Conservation (phyloP, 2,888 invertebrate genomes). For the Habroteleia sp. region DNA sequence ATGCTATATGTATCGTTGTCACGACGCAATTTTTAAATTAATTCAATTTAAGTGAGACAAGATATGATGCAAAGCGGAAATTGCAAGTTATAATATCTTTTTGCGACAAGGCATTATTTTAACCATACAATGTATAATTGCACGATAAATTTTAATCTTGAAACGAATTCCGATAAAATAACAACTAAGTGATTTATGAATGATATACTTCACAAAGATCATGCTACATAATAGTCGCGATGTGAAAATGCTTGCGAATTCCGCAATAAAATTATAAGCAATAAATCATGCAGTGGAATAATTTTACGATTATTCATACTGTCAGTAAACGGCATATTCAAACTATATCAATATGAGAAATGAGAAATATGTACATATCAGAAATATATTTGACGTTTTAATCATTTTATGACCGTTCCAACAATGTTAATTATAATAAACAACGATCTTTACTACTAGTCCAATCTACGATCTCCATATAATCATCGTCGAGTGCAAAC, state of each 20-base stretch:
- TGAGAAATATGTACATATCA: conserved; percentile 4
- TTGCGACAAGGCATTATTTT: conserved; percentile 20
- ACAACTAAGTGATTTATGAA: conserved; percentile 28
- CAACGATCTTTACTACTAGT: conserved; percentile 27
- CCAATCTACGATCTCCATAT: conserved; percentile 45
- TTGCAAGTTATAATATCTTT: neutral
- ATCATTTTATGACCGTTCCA: conserved; percentile 29
- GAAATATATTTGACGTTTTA: conserved; percentile 36
- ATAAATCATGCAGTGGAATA: conserved; percentile 5
- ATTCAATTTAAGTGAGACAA: conserved; percentile 23
- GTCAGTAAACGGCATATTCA: conserved; percentile 13
- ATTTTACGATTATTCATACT: conserved; percentile 18
- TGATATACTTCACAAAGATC: conserved; percentile 21
- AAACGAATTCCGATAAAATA: conserved; percentile 22
- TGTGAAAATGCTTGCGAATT: conserved; percentile 10
- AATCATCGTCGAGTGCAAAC: conserved; percentile 45
- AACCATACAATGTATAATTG: conserved; percentile 18
- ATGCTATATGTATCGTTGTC: too few relatives aligned
- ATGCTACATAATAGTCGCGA: conserved; percentile 10
- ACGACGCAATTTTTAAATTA: too few relatives aligned
- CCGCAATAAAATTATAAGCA: conserved; percentile 19
- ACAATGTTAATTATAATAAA: conserved; percentile 26
- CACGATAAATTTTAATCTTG: conserved; percentile 24
- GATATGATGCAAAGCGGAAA: neutral
- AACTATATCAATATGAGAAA: conserved; percentile 11